These are phyloP conservation scores for Cantharis rustica DNA, from an alignment of 2,888 invertebrate genomes.

Conservation along the genomic window DNA sequence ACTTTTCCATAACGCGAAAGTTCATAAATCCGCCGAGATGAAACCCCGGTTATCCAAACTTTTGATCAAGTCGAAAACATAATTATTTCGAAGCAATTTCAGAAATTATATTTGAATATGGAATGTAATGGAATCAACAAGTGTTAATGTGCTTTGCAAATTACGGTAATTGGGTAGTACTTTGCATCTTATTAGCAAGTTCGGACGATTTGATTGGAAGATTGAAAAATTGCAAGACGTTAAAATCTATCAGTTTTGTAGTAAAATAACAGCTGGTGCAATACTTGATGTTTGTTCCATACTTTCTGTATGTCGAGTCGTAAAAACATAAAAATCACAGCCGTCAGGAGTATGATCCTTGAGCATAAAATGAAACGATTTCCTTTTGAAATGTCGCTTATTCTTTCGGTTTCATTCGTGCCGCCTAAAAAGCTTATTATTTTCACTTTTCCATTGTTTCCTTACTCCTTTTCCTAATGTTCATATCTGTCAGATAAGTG, in stretches of 20 bases:
- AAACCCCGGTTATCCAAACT: neutral
- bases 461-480: slow-evolving; percentile 9
- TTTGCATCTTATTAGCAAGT: neutral
- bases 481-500: slow-evolving; percentile 15
- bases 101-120: neutral
- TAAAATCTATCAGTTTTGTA: neutral
- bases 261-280: neutral
- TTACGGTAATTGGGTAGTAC: neutral
- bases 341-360: slow-evolving; percentile 8
- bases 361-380: slow-evolving; percentile 21
- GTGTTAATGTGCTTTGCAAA: neutral
- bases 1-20: neutral
- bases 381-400: slow-evolving; percentile 12
- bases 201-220: neutral
- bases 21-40: neutral
- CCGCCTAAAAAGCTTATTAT: slow-evolving; percentile 14
- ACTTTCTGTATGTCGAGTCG: slow-evolving; percentile 13
- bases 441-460: slow-evolving; percentile 19
- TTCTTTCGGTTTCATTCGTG: slow-evolving; percentile 11
- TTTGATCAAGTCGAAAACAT: neutral
- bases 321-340: slow-evolving; percentile 21
- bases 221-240: neutral
- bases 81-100: neutral
- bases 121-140: neutral
- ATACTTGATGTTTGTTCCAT: slow-evolving; percentile 4